phyloP scores from a whole-genome alignment of 2,797 vertebrate genomes.

The Ambastaia sidthimunki region DNA sequence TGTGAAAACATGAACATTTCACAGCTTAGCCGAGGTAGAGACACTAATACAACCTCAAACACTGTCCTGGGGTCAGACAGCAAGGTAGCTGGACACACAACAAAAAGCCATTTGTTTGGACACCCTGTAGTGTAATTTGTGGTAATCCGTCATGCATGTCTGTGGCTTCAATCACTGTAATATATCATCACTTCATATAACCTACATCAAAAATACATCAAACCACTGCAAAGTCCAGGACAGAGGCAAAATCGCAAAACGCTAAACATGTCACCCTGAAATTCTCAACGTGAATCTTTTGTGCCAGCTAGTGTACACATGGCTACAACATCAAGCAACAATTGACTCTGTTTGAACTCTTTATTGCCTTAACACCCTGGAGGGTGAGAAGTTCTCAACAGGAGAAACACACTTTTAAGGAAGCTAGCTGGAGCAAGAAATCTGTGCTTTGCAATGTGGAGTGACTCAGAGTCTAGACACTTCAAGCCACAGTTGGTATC shows the following conservation, averaged over 20 bases:
- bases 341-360: conserved; percentile 6
- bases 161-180: background rate
- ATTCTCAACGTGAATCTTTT: background rate
- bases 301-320: conserved; percentile 18
- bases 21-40: conserved; percentile 58
- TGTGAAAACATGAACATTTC: conserved; percentile 68
- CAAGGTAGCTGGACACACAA: conserved; percentile 48
- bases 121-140: conserved; percentile 12
- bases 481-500: conserved; percentile 6
- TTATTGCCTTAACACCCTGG: background rate
- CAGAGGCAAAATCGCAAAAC: background rate
- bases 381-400: conserved; percentile 10
- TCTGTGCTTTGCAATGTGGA: conserved; percentile 31
- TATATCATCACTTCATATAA: background rate
- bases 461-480: conserved; percentile 47
- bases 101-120: conserved; percentile 44
- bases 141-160: conserved; percentile 14
- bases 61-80: conserved; percentile 56
- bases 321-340: conserved; percentile 37
- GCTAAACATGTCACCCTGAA: background rate
- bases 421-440: conserved; percentile 25
- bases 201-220: background rate
- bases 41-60: conserved; percentile 57
- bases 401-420: conserved; percentile 20
- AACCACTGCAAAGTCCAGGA: background rate